phyloP scores from a whole-genome alignment of 23 tunicate genomes.

The Botrylloides violaceus region DNA sequence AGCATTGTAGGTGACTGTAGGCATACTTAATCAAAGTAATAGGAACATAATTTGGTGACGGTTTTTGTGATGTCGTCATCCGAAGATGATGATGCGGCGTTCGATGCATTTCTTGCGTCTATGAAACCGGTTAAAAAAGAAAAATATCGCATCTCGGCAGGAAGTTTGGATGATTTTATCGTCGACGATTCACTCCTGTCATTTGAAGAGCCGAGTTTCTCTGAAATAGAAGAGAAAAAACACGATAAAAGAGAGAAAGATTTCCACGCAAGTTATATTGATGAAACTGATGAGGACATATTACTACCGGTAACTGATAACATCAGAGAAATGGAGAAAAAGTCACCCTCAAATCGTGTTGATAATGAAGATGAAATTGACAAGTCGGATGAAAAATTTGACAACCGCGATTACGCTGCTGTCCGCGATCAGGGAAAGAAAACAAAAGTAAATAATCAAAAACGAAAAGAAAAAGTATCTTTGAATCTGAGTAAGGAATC shows the following conservation, averaged over 20 bases:
- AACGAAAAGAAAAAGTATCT: not conserved
- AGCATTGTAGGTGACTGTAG: too few species aligned
- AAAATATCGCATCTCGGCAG: not conserved
- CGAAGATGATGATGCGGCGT: not conserved
- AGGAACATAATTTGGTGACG: too few species aligned
- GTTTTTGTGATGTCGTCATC: conserved; percentile 12
- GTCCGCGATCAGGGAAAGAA: not conserved
- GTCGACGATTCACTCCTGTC: conserved; percentile 15
- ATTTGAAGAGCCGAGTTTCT: not conserved
- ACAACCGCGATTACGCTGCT: not conserved
- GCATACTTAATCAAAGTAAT: too few species aligned
- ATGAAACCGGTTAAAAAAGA: not conserved
- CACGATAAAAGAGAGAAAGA: not conserved
- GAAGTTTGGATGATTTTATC: conserved; percentile 23
- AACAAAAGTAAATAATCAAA: not conserved
- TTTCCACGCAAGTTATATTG: not conserved
- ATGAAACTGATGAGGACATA: not conserved
- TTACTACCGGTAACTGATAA: not conserved
- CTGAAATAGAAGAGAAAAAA: not conserved
- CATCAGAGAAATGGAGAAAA: not conserved
- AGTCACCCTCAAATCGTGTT: not conserved
- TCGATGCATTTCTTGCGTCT: conserved; percentile 16
- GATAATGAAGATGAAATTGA: not conserved
- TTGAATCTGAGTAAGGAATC: not conserved
- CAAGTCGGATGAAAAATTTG: not conserved